Evolutionary conservation across 2,113 vertebrate species (phyloP).

Genomic region (Toxotes jaculatrix): DNA sequence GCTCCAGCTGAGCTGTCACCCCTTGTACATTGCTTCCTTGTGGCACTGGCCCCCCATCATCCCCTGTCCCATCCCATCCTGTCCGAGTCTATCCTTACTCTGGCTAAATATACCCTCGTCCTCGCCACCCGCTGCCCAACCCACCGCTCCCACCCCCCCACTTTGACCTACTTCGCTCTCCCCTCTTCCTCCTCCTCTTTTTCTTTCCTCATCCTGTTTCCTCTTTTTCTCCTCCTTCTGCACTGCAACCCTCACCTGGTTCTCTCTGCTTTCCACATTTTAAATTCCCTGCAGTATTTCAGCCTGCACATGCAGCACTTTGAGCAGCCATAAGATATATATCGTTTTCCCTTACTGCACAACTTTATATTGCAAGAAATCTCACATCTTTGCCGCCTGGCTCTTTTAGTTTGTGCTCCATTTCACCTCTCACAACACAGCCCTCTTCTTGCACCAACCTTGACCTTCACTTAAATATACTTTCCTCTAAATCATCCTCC

Average conservation of each 20-base stretch:
- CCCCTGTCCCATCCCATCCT: constrained; percentile 49
- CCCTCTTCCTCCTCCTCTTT: constrained; percentile 24
- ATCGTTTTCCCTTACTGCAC: constrained; percentile 15
- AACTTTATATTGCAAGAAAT: not conserved
- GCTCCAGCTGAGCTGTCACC: constrained; percentile 64
- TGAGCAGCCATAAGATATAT: constrained; percentile 16
- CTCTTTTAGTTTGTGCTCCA: not conserved
- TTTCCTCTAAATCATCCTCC: constrained; percentile 35
- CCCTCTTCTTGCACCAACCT: constrained; percentile 28
- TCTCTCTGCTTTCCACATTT: constrained; percentile 7
- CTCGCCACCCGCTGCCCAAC: not conserved
- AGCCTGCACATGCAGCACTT: constrained; percentile 63
- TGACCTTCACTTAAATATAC: constrained; percentile 49
- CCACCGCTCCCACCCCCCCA: constrained; percentile 6
- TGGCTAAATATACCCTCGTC: constrained; percentile 70
- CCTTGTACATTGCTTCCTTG: constrained; percentile 29
- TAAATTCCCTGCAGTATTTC: constrained; percentile 55
- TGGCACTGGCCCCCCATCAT: constrained; percentile 24
- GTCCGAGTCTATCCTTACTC: constrained; percentile 46
- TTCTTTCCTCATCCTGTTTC: constrained; percentile 9
- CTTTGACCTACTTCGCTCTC: constrained; percentile 72
- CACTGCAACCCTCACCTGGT: constrained; percentile 49
- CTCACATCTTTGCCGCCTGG: not conserved
- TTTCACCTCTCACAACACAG: constrained; percentile 9
- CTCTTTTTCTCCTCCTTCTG: constrained; percentile 17